phyloP scores from a whole-genome alignment of 1,140 invertebrate genomes.

The Teleogryllus occipitalis region DNA sequence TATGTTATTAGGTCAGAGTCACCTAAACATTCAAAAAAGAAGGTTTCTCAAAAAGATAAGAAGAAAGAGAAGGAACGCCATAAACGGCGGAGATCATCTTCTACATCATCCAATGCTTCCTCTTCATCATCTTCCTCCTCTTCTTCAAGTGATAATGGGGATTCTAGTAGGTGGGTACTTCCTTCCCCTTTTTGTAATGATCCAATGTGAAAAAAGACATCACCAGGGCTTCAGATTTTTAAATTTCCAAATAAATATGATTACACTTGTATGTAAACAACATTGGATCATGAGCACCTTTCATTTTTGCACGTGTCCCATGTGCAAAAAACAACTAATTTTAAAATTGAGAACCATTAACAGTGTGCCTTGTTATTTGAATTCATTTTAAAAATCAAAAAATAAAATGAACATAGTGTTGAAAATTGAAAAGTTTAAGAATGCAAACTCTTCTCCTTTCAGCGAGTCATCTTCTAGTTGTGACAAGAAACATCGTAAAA shows the following conservation, averaged over 20 bases:
- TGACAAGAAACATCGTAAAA: conserved; percentile 19
- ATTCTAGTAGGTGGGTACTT: conserved; percentile 21
- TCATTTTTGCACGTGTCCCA: too few relatives aligned
- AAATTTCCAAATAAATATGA: too few relatives aligned
- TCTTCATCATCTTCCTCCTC: conserved; percentile 14
- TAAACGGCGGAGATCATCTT: conserved; percentile 20
- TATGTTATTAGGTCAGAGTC: conserved; percentile 22
- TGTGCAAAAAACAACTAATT: too few relatives aligned
- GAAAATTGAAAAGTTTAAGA: not conserved
- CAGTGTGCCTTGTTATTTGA: too few relatives aligned
- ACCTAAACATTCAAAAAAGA: conserved; percentile 24
- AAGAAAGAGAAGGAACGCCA: conserved; percentile 24
- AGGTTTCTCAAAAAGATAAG: conserved; percentile 21
- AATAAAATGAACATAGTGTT: too few relatives aligned
- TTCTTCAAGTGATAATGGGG: conserved; percentile 18
- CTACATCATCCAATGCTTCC: conserved; percentile 12
- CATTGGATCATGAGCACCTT: too few relatives aligned
- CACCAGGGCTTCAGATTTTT: too few relatives aligned
- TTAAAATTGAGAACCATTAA: too few relatives aligned
- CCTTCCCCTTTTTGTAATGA: too few relatives aligned
- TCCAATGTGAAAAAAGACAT: too few relatives aligned
- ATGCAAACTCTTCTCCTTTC: conserved; percentile 9
- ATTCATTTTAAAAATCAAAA: too few relatives aligned
- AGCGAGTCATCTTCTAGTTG: conserved; percentile 15
- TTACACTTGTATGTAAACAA: too few relatives aligned